Evolutionary conservation across 2,113 vertebrate species (phyloP).

Genomic region (Oncorhynchus mykiss): DNA sequence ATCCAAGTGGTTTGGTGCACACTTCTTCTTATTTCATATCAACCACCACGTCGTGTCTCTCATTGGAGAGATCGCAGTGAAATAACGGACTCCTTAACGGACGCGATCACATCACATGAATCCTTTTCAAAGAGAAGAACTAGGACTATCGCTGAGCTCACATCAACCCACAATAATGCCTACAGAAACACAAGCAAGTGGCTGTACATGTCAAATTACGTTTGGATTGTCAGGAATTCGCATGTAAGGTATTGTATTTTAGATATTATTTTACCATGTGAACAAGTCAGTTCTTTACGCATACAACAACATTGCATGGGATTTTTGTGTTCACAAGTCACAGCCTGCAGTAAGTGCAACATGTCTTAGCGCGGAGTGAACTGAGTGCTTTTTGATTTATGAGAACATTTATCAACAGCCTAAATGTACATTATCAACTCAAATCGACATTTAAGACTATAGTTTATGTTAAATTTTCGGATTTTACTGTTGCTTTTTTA

Average conservation of each 20-base stretch:
- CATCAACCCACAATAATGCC: not conserved
- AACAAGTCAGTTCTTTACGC: not conserved
- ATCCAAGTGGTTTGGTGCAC: too few species aligned
- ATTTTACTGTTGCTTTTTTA: not conserved
- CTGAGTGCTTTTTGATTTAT: not conserved
- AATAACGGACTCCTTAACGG: not conserved
- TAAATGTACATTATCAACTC: not conserved
- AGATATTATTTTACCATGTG: not conserved
- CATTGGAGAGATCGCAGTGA: slow-evolving; percentile 2
- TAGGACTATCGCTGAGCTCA: not conserved
- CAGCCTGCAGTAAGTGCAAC: too few species aligned
- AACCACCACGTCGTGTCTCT: not conserved
- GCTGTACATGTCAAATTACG: slow-evolving; percentile 35
- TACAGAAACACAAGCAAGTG: slow-evolving; percentile 37
- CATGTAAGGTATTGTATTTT: slow-evolving; percentile 46
- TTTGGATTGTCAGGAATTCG: slow-evolving; percentile 51
- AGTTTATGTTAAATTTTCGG: not conserved
- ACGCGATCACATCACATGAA: not conserved
- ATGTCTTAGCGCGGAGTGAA: not conserved
- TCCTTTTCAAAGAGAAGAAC: not conserved
- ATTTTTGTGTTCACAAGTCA: not conserved
- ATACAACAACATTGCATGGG: not conserved
- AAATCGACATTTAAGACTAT: not conserved
- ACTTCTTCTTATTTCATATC: not conserved
- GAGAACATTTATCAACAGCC: not conserved